Percentiles rank a stretch among this genome's conserved stretches.
Conservation (phyloP, 2,113 vertebrate species). For the Polypterus senegalus region DNA sequence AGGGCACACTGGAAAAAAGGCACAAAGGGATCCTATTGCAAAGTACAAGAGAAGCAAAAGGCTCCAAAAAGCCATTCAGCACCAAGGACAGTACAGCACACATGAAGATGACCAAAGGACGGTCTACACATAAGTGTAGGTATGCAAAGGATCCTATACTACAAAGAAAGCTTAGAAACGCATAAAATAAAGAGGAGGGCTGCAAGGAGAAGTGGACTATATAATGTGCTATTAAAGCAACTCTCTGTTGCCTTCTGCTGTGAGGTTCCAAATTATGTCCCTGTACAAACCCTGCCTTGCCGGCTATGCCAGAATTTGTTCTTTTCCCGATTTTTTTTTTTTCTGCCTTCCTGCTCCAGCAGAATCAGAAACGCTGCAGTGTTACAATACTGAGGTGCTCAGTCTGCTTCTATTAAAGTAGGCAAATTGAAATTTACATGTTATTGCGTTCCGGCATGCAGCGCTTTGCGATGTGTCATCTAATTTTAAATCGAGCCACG, state of each 20-base stretch:
- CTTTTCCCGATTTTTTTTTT: background rate
- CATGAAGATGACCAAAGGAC: too few species aligned
- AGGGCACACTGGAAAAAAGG: background rate
- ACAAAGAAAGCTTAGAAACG: too few species aligned
- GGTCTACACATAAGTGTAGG: too few species aligned
- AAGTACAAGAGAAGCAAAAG: too few species aligned
- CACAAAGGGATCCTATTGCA: too few species aligned
- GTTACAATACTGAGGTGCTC: constrained; percentile 10
- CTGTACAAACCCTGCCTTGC: background rate
- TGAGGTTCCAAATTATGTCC: background rate
- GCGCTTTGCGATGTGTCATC: constrained; percentile 42
- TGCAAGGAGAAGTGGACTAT: background rate
- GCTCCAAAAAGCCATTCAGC: too few species aligned
- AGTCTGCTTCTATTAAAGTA: constrained; percentile 26
- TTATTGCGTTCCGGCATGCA: constrained; percentile 34
- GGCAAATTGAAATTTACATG: constrained; percentile 42
- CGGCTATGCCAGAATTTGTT: background rate
- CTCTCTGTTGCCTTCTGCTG: background rate
- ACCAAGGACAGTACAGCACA: too few species aligned
- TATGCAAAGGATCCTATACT: too few species aligned
- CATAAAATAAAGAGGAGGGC: background rate
- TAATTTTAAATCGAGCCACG: constrained; percentile 40
- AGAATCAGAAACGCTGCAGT: constrained; percentile 3
- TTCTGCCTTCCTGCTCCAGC: background rate
- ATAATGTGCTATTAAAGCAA: background rate